phyloP scores from a whole-genome alignment of 1,140 invertebrate genomes.

The Hirudo medicinalis region DNA sequence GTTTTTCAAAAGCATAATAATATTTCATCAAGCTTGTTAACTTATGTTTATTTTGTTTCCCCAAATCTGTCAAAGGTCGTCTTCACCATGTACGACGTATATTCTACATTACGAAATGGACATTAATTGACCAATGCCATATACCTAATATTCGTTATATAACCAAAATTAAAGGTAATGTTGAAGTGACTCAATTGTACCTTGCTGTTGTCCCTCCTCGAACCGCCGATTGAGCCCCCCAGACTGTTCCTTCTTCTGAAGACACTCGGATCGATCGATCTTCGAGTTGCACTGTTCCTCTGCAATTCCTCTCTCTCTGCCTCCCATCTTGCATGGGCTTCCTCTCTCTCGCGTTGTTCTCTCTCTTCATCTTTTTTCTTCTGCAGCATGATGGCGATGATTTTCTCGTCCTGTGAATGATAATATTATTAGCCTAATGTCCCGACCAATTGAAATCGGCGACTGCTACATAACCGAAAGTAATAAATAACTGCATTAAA shows the following conservation, averaged over 20 bases:
- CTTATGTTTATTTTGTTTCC: too few relatives aligned
- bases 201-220: background rate
- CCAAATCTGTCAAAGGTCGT: too few relatives aligned
- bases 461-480: too few relatives aligned
- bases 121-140: too few relatives aligned
- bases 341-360: conserved; percentile 6
- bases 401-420: background rate
- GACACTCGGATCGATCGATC: background rate
- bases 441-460: background rate
- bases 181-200: background rate
- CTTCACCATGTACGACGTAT: too few relatives aligned
- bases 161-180: too few relatives aligned
- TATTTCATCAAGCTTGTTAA: too few relatives aligned
- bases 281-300: conserved; percentile 19
- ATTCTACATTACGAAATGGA: too few relatives aligned
- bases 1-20: too few relatives aligned
- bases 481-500: too few relatives aligned
- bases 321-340: conserved; percentile 5
- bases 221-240: background rate
- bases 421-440: background rate
- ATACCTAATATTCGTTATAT: too few relatives aligned
- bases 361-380: conserved; percentile 12
- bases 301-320: conserved; percentile 17
- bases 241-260: conserved; percentile 2
- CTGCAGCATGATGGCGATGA: background rate